A percentile compares a stretch with the other conserved stretches of the same genome.
These are phyloP conservation scores for Drosophila ustulata DNA, from an alignment of 2,888 invertebrate genomes.

Conservation along the genomic window DNA sequence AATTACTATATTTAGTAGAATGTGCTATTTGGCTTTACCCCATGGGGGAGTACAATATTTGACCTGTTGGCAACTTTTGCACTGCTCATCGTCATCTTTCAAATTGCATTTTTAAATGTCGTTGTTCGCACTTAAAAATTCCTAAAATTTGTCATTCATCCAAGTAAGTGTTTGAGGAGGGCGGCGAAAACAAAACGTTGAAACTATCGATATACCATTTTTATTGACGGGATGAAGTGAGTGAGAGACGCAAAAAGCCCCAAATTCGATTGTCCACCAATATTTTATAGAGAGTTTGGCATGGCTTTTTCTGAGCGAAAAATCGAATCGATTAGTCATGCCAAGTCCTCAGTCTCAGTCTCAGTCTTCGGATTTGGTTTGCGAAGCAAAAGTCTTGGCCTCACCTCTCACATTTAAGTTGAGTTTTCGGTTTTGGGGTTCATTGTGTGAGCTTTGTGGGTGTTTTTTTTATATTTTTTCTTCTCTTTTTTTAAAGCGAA, in stretches of 20 bases:
- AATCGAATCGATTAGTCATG: conserved; percentile 80
- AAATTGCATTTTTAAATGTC: conserved; percentile 59
- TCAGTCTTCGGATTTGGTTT: conserved; percentile 21
- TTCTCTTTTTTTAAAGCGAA: conserved; percentile 51
- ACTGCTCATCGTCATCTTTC: conserved; percentile 33
- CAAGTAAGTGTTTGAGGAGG: conserved; percentile 21
- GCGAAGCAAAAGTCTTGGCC: conserved; percentile 35
- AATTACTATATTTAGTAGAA: background rate
- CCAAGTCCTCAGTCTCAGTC: conserved; percentile 59
- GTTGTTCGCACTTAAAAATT: conserved; percentile 53
- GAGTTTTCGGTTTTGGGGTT: conserved; percentile 35
- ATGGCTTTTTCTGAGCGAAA: conserved; percentile 74
- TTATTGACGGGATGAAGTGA: conserved; percentile 9
- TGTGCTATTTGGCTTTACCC: background rate
- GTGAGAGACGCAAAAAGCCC: conserved; percentile 25
- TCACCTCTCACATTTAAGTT: conserved; percentile 62
- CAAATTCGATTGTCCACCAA: conserved; percentile 36
- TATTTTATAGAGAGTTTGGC: conserved; percentile 52
- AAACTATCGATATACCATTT: conserved; percentile 53
- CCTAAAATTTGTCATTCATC: conserved; percentile 60
- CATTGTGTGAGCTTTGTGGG: conserved; percentile 26
- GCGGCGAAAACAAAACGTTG: conserved; percentile 39
- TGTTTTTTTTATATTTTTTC: conserved; percentile 19
- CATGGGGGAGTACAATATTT: background rate
- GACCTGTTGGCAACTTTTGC: conserved; percentile 23